phyloP scores from a whole-genome alignment of 2,113 vertebrate genomes.

The Sprattus sprattus region DNA sequence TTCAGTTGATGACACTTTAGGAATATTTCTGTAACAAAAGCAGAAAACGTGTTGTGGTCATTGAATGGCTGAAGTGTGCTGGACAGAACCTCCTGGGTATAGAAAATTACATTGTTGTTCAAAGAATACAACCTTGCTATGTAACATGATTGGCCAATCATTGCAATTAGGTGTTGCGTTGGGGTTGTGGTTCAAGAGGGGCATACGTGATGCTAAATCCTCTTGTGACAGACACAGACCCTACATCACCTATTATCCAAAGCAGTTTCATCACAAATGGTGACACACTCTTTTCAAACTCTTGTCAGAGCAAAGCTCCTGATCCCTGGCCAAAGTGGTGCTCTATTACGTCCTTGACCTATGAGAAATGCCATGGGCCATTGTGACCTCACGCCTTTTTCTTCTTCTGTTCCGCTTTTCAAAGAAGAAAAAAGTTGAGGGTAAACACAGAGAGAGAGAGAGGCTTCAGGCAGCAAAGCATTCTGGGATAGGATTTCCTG shows the following conservation, averaged over 20 bases:
- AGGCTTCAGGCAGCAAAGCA: background rate
- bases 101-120: background rate
- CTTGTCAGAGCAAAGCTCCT: background rate
- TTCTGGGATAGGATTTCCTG: conserved; percentile 17
- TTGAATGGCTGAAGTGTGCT: background rate
- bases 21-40: background rate
- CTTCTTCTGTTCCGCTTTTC: background rate
- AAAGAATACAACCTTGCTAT: background rate
- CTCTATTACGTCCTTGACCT: background rate
- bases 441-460: background rate
- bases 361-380: background rate
- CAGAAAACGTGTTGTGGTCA: background rate
- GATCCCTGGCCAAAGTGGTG: background rate
- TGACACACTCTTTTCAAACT: background rate
- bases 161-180: background rate
- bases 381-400: background rate
- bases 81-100: background rate
- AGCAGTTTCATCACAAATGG: background rate
- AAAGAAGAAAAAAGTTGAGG: background rate
- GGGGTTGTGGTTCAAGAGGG: background rate
- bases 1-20: background rate
- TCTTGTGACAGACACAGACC: background rate
- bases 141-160: background rate
- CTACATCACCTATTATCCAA: background rate
- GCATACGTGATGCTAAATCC: background rate